phyloP scores from a whole-genome alignment of 2,888 invertebrate species.

The Acholoe squamosa region DNA sequence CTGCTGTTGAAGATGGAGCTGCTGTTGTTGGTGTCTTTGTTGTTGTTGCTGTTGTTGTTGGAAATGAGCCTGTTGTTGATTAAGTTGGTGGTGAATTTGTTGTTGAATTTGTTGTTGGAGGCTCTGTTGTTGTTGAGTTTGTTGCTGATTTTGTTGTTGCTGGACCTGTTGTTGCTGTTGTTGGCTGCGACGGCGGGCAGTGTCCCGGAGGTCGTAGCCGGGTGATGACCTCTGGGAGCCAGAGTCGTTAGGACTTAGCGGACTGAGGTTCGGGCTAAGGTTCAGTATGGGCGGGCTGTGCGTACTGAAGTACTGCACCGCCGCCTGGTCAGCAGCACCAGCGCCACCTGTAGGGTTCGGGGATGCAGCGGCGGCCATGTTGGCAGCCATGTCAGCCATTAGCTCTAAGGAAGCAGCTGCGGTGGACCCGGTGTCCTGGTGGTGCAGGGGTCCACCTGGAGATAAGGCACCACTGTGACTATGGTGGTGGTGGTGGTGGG shows the following conservation, averaged over 20 bases:
- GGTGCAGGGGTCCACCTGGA: background rate
- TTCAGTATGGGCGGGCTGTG: slow-evolving; percentile 82
- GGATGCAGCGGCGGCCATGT: slow-evolving; percentile 26
- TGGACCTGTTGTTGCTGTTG: slow-evolving; percentile 50
- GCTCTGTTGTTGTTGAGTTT: background rate
- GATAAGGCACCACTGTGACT: slow-evolving; percentile 59
- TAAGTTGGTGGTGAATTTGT: background rate
- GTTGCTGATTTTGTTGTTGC: background rate
- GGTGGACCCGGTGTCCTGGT: background rate
- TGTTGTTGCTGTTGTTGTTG: background rate
- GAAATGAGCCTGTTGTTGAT: background rate
- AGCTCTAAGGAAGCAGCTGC: slow-evolving; percentile 39
- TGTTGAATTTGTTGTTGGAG: background rate
- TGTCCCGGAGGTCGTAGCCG: slow-evolving; percentile 64
- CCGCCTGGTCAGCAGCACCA: background rate
- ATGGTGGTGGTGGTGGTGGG: slow-evolving; percentile 17
- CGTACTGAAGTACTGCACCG: slow-evolving; percentile 76
- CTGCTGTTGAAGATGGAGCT: background rate
- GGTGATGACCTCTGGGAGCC: slow-evolving; percentile 56
- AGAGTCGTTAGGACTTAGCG: too few relatives aligned
- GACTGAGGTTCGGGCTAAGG: slow-evolving; percentile 77
- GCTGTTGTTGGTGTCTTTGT: background rate
- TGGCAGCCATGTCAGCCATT: slow-evolving; percentile 42
- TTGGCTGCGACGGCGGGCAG: slow-evolving; percentile 60
- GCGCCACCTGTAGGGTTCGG: background rate